These are phyloP conservation scores for Diadema setosum DNA, from an alignment of 35 echinoderm and acorn worm genomes.

Conservation along the genomic window DNA sequence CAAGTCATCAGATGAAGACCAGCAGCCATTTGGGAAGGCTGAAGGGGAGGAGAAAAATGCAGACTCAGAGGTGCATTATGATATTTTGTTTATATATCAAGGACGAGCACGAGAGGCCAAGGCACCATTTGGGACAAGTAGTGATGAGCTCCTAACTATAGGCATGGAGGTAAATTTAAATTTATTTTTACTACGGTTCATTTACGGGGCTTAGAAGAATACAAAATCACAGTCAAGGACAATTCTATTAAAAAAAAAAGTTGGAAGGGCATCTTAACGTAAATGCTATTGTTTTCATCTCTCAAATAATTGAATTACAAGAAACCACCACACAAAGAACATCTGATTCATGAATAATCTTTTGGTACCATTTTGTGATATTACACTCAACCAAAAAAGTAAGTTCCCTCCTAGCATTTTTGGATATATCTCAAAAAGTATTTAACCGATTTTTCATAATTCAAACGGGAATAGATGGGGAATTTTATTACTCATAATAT, in stretches of 20 bases:
- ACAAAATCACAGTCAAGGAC: not conserved
- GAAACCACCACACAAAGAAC: not conserved
- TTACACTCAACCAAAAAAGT: no score
- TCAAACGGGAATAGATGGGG: no score
- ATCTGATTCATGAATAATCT: not conserved
- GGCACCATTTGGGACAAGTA: not conserved
- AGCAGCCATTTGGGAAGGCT: not conserved
- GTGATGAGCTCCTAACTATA: slow-evolving; percentile 1
- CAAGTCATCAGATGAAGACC: not conserved
- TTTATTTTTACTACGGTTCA: not conserved
- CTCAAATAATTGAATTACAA: not conserved
- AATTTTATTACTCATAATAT: no score
- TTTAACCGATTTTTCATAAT: no score
- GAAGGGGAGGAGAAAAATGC: not conserved
- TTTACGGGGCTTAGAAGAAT: not conserved
- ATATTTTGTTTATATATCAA: not conserved
- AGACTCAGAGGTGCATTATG: not conserved
- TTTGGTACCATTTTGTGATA: not conserved
- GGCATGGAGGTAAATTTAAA: not conserved
- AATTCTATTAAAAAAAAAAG: not conserved
- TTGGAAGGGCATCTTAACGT: not conserved
- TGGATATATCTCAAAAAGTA: no score
- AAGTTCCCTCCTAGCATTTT: no score
- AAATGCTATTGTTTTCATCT: not conserved
- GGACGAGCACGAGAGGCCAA: not conserved